Conservation (phyloP, 2,113 vertebrate species). For the Amphilophus citrinellus region DNA sequence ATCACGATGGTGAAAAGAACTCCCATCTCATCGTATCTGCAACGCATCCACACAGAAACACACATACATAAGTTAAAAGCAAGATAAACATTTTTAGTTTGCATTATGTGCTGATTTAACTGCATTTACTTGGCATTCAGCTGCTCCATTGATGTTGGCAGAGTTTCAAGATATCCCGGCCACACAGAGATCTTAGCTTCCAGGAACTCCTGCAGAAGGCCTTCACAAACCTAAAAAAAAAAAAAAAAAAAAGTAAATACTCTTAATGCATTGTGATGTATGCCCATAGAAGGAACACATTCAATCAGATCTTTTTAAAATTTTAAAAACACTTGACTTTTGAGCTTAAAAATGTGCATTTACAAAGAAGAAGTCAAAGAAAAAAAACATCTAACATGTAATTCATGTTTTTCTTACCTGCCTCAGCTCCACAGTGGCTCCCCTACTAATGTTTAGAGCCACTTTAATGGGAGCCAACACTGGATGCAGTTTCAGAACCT, state of each 20-base stretch:
- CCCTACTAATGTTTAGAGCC: constrained; percentile 89
- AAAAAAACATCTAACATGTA: not conserved
- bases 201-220: constrained; percentile 87
- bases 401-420: constrained; percentile 80
- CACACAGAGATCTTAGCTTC: constrained; percentile 88
- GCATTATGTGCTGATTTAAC: not conserved
- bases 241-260: not conserved
- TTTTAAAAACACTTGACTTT: not conserved
- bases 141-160: constrained; percentile 84
- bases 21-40: constrained; percentile 97
- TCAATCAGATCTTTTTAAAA: not conserved
- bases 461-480: constrained; percentile 91
- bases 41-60: constrained; percentile 7
- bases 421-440: constrained; percentile 87
- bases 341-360: not conserved
- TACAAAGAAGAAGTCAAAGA: not conserved
- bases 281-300: not conserved
- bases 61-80: not conserved
- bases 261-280: not conserved
- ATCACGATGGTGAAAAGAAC: constrained; percentile 90
- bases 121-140: constrained; percentile 86
- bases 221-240: constrained; percentile 88
- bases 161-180: constrained; percentile 92
- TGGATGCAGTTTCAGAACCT: constrained; percentile 97
- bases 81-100: not conserved